Evolutionary conservation across 2,888 invertebrate genomes (phyloP).

Genomic region (Digitonthophagus gazella): DNA sequence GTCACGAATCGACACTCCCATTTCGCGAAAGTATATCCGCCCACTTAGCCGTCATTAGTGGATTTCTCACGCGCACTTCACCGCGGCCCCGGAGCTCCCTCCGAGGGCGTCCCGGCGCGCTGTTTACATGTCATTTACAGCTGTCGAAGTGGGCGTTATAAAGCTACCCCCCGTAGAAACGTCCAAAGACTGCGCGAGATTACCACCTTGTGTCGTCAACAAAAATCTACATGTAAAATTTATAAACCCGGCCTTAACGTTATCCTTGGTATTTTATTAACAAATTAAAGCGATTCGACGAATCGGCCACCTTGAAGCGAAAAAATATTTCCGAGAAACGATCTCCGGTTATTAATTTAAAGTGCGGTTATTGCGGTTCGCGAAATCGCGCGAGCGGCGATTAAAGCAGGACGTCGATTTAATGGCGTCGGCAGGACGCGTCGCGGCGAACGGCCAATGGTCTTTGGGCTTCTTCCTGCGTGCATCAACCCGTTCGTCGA

Average conservation of each 20-base stretch:
- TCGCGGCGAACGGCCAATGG: not conserved
- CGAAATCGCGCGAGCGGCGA: too few species aligned
- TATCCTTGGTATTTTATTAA: too few species aligned
- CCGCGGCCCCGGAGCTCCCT: constrained; percentile 37
- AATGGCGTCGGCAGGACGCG: not conserved
- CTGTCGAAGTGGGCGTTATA: constrained; percentile 11
- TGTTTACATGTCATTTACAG: constrained; percentile 41
- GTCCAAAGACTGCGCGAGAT: not conserved
- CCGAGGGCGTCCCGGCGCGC: constrained; percentile 26
- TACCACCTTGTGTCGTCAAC: not conserved
- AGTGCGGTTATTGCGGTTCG: constrained; percentile 8
- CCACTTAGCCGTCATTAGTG: not conserved
- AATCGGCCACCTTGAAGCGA: too few species aligned
- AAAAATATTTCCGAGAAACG: too few species aligned
- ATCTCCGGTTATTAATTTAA: too few species aligned
- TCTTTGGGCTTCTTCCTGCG: not conserved
- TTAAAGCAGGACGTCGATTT: not conserved
- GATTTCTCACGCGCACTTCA: not conserved
- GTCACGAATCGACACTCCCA: constrained; percentile 24
- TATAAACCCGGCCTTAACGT: too few species aligned
- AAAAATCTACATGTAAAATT: too few species aligned
- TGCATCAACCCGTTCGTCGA: not conserved
- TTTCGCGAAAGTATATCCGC: not conserved
- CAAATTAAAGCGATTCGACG: too few species aligned
- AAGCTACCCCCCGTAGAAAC: not conserved